Evolutionary conservation across 2,113 vertebrate genomes (phyloP).

Genomic region (cattle (Bos taurus)): DNA sequence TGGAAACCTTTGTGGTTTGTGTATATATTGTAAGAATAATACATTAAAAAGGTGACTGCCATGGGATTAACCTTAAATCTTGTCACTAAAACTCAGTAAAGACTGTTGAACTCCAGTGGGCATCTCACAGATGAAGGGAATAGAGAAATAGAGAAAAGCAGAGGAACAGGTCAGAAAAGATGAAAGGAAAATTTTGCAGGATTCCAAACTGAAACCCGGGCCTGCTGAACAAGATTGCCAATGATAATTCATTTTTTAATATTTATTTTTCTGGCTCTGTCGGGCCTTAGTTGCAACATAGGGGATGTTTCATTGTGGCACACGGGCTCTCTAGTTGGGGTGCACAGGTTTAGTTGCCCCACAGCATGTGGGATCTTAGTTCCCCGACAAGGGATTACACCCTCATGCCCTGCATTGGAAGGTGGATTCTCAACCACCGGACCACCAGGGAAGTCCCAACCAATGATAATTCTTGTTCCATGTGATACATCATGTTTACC

Average conservation of each 20-base stretch:
- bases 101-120: not conserved
- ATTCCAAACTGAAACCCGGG: not conserved
- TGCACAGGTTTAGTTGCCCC: not conserved
- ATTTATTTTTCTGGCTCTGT: not conserved
- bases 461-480: not conserved
- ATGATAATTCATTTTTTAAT: not conserved
- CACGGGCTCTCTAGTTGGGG: not conserved
- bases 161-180: not conserved
- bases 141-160: not conserved
- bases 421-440: not conserved
- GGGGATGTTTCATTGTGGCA: not conserved
- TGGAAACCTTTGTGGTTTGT: not conserved
- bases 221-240: not conserved
- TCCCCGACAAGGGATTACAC: not conserved
- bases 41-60: not conserved
- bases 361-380: not conserved
- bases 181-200: not conserved
- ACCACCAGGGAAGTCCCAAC: not conserved
- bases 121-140: not conserved
- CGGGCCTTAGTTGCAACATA: not conserved
- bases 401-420: not conserved
- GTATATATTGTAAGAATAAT: not conserved
- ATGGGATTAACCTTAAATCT: not conserved
- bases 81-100: not conserved
- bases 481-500: fast-evolving